Base-by-base conservation (phyloP, 2,888 invertebrate genomes). In the Nephrotoma flavescens region DNA sequence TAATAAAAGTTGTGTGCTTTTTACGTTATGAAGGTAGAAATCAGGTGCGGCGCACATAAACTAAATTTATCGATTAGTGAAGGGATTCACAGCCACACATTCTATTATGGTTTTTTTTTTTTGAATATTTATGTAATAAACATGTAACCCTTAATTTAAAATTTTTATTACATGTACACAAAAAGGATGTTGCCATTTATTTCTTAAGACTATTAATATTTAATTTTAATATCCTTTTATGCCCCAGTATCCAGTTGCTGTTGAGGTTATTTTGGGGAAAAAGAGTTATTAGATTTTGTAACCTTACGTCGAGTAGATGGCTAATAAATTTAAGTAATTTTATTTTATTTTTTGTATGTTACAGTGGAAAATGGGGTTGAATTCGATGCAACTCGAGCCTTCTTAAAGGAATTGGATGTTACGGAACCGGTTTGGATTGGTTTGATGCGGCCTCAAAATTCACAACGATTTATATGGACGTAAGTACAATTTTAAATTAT, bases 351-450 rank as follows among this genome's bases (percentile, higher is more conserved):
- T 12, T 47, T 71, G 0, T 71, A 31, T 9, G 0, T 93, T 93
- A 44, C 93, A 96, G 96, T 96, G 89, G 96, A 96, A 90, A 95
- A 94, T 87, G 94, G 95, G 88, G 95, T 94, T 71, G 95, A 96
- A 91, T 96, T 95, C 90, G 96, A 96, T 90, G 95, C 96, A 71
- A 95, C 95, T 86, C 93, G 96, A 88, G 95, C 95, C 42, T 95
- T 95, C 90, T 93, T 96, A 88, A 95, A 95, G 90, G 95, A 96
- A 90, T 91, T 96, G 91, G 96, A 96, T 90, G 95, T 96, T 88
- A 93, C 94, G 83, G 95, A 94, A 90, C 94, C 95, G 86, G 95
- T 96, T 87, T 96, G 96, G 96, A 95, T 96, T 89, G 96, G 96
- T 87, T 93, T 96, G 88, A 95, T 95, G 89, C 94, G 95, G 89